Base-by-base conservation (phyloP, 2,888 invertebrate genomes). In the Spodoptera exigua region DNA sequence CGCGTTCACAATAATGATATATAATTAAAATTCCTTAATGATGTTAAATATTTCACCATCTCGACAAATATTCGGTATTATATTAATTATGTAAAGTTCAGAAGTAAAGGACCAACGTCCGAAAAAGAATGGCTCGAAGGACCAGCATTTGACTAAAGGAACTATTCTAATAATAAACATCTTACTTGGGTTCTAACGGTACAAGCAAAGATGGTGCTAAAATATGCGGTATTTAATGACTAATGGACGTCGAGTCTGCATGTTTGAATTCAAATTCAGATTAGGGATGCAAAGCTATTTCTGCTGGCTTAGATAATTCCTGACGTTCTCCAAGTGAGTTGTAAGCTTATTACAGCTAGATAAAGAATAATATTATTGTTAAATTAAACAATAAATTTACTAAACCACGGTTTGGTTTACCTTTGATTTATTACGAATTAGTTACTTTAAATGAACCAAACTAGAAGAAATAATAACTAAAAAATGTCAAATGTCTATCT, bases 141-240 rank as follows among this genome's bases (percentile, higher is more conserved):
- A 3, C 16, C 3, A 40, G 12, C 9, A 7, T 40, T 16, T 11
- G 5, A n/a, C 39, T 14, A 10, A 59, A 49, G n/a, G 36, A 63
- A 27, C 58, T 65, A 17, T 21, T 37, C 37, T 58, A 58, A 2
- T 27, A 21, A 41, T 60, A 40, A 66, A 72, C 67, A 59, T 66
- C 72, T 67, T 11, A 59, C 46, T 54, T 47, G 46, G 17, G 1
- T 12, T 10, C 41, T 72, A 68, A 68, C 73, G 68, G 73, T 59
- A 47, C 9, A 14, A 34, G 36, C 16, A 18, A 67, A 72, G 53
- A 39, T 21, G 52, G 59, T 72, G 68, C 13, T 72, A 72, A 68
- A 67, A 67, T 67, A 68, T 72, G 39, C 73, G 17, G 16, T 17
- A 49, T 54, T 72, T 53, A 59, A 54, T 54, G 32, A 51, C 49